Evolutionary conservation across 2,113 vertebrate genomes (phyloP).

Genomic region (Trogon surrucura): DNA sequence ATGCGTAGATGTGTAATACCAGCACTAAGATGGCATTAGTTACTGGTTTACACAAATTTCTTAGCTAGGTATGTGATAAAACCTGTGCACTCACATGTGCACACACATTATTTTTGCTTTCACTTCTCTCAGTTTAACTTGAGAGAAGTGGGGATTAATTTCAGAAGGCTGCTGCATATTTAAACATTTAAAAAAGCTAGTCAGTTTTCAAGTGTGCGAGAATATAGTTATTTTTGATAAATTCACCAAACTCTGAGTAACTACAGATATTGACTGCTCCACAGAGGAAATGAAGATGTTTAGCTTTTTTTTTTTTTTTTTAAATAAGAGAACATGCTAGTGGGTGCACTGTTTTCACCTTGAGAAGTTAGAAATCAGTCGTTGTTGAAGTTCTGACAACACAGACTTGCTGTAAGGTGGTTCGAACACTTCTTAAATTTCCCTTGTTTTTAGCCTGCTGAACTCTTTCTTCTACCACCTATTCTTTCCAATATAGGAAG

Average conservation of each 20-base stretch:
- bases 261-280: not conserved
- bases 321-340: not conserved
- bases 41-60: not conserved
- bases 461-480: not conserved
- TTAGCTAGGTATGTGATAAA: not conserved
- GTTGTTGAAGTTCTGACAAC: not conserved
- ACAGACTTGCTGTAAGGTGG: not conserved
- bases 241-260: not conserved
- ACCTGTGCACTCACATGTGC: not conserved
- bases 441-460: not conserved
- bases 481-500: not conserved
- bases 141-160: not conserved
- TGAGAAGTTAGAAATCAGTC: not conserved
- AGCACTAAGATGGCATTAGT: not conserved
- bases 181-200: not conserved
- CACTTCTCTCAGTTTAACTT: not conserved
- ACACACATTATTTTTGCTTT: not conserved
- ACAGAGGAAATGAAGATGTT: not conserved
- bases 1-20: not conserved
- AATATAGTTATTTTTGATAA: not conserved
- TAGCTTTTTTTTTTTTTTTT: not conserved
- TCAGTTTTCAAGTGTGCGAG: not conserved
- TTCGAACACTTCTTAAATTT: not conserved
- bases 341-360: not conserved
- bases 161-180: not conserved